These are phyloP conservation scores for Epinotia bilunana DNA, from an alignment of 2,888 invertebrate genomes.

Conservation along the genomic window DNA sequence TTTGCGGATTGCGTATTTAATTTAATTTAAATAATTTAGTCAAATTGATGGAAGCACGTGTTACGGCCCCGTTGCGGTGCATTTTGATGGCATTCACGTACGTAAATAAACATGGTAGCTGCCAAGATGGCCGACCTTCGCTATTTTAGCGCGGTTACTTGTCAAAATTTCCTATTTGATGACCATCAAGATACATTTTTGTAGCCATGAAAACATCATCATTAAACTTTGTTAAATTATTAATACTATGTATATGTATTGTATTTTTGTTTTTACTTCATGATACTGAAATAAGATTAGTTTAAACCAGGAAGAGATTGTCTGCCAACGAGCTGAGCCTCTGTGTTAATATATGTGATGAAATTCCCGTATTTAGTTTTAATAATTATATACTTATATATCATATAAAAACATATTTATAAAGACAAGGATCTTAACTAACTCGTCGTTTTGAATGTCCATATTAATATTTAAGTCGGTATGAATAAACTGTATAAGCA, in stretches of 20 bases:
- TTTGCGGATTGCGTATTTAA: neutral
- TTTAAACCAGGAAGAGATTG: neutral
- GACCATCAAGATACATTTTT: conserved; percentile 54
- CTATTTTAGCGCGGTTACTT: conserved; percentile 72
- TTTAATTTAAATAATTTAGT: conserved; percentile 20
- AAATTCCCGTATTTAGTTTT: neutral
- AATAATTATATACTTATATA: no score
- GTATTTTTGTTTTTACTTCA: neutral
- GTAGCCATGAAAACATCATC: conserved; percentile 31
- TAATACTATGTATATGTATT: neutral
- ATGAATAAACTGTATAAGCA: neutral
- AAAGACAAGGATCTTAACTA: no score
- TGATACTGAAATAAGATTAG: neutral
- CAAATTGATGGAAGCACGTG: conserved; percentile 74
- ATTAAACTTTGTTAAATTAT: conserved; percentile 2
- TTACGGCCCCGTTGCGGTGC: conserved; percentile 68
- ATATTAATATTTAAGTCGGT: neutral
- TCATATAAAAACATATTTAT: no score
- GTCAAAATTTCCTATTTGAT: conserved; percentile 62
- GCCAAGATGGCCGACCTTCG: conserved; percentile 83
- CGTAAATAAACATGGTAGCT: conserved; percentile 81
- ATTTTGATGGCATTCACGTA: conserved; percentile 77
- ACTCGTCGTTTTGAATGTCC: neutral
- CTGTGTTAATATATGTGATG: neutral
- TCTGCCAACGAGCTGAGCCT: neutral